Base-by-base conservation (phyloP, 2,113 vertebrate species). In the Atherinomorus stipes region DNA sequence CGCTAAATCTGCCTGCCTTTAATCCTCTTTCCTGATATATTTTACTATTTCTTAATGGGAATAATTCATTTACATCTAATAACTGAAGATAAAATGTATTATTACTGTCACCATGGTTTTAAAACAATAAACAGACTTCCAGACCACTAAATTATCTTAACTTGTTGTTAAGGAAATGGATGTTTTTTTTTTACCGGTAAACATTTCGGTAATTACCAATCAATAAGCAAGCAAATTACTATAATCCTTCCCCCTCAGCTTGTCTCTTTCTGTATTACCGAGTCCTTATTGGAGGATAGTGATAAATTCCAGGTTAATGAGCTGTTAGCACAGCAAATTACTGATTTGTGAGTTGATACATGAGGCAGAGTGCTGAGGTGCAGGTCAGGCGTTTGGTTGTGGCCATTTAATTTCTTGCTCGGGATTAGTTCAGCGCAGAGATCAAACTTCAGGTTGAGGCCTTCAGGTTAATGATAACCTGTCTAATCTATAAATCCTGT, bases 301-400 rank as follows among this genome's bases (percentile, higher is more conserved):
- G 71, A 83, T 82, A 40, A 62, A 76, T 66, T 45, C 10, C 66
- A 54, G 53, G 74, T 80, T 81, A 71, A 73, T 82, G 57, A 64
- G 45, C 74, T 42, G 61, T 52, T 78, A 4, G 42, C 53, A 21
- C 42, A 57, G 58, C 59, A 45, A 78, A 76, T 54, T 71, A 70
- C 42, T 7, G 21, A 72, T 64, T 51, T 65, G 13, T 68, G 50
- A 60, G 56, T 26, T 51, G 64, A 79, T 84, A 52, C 5, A 15
- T 56, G 4, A 21, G 40, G 49, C 59, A 54, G 69, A 63, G 58
- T 42, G 47, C 34, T 64, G 68, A 72, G 51, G 53, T 65, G 50
- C 72, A 47, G 78, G 66, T 77, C 52, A 58, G 31, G 18, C 11
- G 40, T 28, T 64, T 62, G 54, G 61, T 40, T 51, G 26, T 15